Percentiles rank a stretch among this genome's conserved stretches.
These are phyloP conservation scores for Tenebrio molitor DNA, from an alignment of 1,140 invertebrate genomes.

Conservation along the genomic window DNA sequence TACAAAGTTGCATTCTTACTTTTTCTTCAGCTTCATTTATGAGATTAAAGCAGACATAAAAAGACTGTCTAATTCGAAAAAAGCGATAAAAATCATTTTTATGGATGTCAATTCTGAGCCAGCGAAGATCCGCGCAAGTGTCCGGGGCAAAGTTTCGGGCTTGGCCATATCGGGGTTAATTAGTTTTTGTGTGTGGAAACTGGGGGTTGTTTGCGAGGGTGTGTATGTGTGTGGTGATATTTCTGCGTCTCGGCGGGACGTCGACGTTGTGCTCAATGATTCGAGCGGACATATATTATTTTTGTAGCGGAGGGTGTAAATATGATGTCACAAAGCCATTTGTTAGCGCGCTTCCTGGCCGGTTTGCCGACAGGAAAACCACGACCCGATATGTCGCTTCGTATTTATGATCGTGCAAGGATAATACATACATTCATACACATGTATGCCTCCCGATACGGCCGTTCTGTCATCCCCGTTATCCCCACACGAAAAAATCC, in stretches of 20 bases:
- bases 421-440: constrained; percentile 45
- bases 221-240: constrained; percentile 40
- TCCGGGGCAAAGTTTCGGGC: background rate
- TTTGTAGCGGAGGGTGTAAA: constrained; percentile 67
- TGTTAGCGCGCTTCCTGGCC: constrained; percentile 65
- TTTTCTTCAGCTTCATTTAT: too few species aligned
- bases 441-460: constrained; percentile 23
- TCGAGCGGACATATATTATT: constrained; percentile 67
- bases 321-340: constrained; percentile 68
- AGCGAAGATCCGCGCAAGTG: too few species aligned
- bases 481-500: constrained; percentile 2
- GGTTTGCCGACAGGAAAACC: constrained; percentile 65
- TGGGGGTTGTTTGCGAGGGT: constrained; percentile 22
- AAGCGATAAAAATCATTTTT: too few species aligned
- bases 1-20: too few species aligned
- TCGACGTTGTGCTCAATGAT: constrained; percentile 65
- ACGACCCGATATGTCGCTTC: constrained; percentile 65
- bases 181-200: constrained; percentile 26
- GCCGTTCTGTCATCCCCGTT: background rate
- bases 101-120: too few species aligned
- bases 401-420: constrained; percentile 62
- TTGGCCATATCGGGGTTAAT: constrained; percentile 5
- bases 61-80: too few species aligned
- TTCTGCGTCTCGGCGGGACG: constrained; percentile 47
- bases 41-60: too few species aligned